Conservation (phyloP, 1,140 invertebrate species). For the Contarinia nasturtii region DNA sequence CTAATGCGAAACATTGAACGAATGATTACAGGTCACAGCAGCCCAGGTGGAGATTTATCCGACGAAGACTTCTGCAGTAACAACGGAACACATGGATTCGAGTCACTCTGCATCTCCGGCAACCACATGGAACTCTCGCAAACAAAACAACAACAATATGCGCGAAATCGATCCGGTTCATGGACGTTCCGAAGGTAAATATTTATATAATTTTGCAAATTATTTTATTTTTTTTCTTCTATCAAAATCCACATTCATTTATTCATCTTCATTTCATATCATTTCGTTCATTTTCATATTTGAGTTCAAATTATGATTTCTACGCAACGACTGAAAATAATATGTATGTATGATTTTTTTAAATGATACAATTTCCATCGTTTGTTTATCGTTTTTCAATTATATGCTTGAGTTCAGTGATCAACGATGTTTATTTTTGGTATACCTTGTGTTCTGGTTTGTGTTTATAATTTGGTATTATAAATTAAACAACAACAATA, state of each 20-base stretch:
- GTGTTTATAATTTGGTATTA: background rate
- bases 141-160: constrained; percentile 18
- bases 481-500: too few species aligned
- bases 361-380: too few species aligned
- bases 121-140: constrained; percentile 33
- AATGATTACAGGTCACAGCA: constrained; percentile 24
- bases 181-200: constrained; percentile 29
- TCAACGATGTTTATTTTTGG: background rate
- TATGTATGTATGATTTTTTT: too few species aligned
- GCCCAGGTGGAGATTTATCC: constrained; percentile 38
- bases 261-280: background rate
- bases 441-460: background rate
- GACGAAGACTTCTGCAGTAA: constrained; percentile 36
- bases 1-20: background rate
- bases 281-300: background rate
- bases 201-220: constrained; percentile 19
- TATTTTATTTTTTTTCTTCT: constrained; percentile 5
- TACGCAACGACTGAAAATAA: background rate
- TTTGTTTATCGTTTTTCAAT: too few species aligned
- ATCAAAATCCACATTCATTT: background rate
- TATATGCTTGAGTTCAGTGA: too few species aligned
- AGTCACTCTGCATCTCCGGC: constrained; percentile 30
- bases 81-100: constrained; percentile 23
- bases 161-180: constrained; percentile 25
- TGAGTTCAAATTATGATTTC: background rate